Conservation (phyloP, 2,797 vertebrate species). For the Eulemur rubriventer region DNA sequence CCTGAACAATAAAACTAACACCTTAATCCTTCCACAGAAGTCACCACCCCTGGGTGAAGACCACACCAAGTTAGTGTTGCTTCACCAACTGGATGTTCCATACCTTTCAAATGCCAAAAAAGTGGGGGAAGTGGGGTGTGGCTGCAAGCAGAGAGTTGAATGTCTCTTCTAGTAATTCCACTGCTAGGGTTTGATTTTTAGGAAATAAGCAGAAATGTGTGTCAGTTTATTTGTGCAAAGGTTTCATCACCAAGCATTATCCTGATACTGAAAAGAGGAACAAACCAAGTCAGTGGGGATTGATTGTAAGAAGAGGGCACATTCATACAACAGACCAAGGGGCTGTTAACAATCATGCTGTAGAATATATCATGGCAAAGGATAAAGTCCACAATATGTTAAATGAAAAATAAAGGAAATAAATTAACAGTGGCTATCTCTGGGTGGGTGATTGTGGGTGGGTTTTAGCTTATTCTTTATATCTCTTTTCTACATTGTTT, state of each 20-base stretch:
- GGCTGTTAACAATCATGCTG: background rate
- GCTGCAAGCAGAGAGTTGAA: background rate
- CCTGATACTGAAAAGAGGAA: background rate
- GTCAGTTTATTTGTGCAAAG: background rate
- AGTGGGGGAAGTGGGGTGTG: background rate
- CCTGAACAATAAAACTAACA: background rate
- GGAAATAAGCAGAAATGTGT: background rate
- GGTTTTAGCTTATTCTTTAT: background rate
- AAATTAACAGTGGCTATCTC: background rate
- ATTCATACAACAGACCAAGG: background rate
- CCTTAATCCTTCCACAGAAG: background rate
- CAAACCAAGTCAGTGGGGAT: background rate
- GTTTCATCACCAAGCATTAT: background rate
- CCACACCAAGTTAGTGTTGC: background rate
- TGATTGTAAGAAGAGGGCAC: background rate
- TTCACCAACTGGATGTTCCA: background rate
- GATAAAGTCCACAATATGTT: background rate
- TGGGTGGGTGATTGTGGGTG: background rate
- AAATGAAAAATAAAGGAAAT: background rate
- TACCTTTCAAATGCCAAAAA: background rate
- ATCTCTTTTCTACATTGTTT: background rate
- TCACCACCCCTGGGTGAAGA: background rate
- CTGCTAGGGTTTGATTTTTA: background rate
- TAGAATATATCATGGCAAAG: background rate
- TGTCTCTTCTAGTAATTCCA: background rate